Conservation (phyloP, 2,797 vertebrate genomes). For the Diceros bicornis region DNA sequence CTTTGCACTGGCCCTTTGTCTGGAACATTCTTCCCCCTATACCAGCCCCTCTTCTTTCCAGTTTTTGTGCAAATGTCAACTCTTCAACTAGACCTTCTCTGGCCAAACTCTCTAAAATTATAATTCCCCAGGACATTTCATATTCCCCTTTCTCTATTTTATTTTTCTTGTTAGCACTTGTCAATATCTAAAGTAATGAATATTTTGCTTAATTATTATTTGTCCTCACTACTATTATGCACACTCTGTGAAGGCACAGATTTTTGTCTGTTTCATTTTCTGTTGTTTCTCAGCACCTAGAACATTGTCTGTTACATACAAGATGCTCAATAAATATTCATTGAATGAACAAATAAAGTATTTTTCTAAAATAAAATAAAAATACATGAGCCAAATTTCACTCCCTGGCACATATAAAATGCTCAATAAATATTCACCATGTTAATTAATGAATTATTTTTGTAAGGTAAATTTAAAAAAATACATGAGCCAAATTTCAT, state of each 20-base stretch:
- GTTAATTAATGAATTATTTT: slow-evolving; percentile 21
- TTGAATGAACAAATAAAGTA: neutral
- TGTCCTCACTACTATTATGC: neutral
- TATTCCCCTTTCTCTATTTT: neutral
- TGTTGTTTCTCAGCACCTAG: neutral
- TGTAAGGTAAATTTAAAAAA: neutral
- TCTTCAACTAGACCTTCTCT: neutral
- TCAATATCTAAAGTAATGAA: neutral
- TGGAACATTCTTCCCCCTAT: neutral
- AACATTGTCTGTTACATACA: neutral
- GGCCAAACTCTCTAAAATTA: neutral
- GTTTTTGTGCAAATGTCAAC: neutral
- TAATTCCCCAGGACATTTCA: neutral
- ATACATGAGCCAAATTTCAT: neutral
- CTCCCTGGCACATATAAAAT: slow-evolving; percentile 20
- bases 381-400: neutral
- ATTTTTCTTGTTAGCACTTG: slow-evolving; percentile 44
- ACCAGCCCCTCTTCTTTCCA: neutral
- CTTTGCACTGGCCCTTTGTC: neutral
- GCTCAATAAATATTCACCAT: neutral
- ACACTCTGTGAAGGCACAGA: neutral
- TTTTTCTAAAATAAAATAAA: slow-evolving; percentile 65
- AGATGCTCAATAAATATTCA: slow-evolving; percentile 49
- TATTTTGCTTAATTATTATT: slow-evolving; percentile 12
- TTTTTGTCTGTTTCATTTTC: slow-evolving; percentile 35